Evolutionary conservation across 1,140 invertebrate species (phyloP).

Genomic region (Apis laboriosa): DNA sequence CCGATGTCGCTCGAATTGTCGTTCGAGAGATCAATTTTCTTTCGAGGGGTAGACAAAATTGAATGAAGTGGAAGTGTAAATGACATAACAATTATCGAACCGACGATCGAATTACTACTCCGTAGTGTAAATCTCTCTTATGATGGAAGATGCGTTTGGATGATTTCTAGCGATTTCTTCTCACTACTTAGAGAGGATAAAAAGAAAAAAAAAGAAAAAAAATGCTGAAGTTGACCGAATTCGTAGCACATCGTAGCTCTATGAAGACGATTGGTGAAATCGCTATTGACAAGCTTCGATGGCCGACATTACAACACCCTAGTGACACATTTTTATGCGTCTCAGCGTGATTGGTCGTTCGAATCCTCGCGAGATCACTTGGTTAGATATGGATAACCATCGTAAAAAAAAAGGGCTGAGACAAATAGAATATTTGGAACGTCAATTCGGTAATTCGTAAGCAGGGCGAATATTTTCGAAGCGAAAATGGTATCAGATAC

Average conservation of each 20-base stretch:
- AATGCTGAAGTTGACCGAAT: slow-evolving; percentile 24
- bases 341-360: slow-evolving; percentile 71
- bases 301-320: slow-evolving; percentile 72
- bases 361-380: slow-evolving; percentile 73
- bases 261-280: slow-evolving; percentile 24
- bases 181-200: too few species aligned
- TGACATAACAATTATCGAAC: slow-evolving; percentile 13
- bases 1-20: background rate
- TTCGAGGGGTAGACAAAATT: background rate
- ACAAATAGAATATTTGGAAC: background rate
- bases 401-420: slow-evolving; percentile 70
- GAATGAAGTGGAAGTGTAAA: slow-evolving; percentile 5
- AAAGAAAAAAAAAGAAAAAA: background rate
- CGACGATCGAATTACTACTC: background rate
- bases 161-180: background rate
- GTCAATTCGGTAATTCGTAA: background rate
- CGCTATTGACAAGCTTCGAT: slow-evolving; percentile 63
- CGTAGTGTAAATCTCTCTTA: too few species aligned
- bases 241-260: slow-evolving; percentile 10
- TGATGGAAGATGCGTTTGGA: background rate
- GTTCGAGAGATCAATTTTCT: slow-evolving; percentile 41
- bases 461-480: slow-evolving; percentile 1
- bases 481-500: background rate
- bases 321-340: slow-evolving; percentile 74
- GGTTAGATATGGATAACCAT: slow-evolving; percentile 68